Conservation (phyloP, 2,113 vertebrate genomes). For the Bostrychus sinensis region DNA sequence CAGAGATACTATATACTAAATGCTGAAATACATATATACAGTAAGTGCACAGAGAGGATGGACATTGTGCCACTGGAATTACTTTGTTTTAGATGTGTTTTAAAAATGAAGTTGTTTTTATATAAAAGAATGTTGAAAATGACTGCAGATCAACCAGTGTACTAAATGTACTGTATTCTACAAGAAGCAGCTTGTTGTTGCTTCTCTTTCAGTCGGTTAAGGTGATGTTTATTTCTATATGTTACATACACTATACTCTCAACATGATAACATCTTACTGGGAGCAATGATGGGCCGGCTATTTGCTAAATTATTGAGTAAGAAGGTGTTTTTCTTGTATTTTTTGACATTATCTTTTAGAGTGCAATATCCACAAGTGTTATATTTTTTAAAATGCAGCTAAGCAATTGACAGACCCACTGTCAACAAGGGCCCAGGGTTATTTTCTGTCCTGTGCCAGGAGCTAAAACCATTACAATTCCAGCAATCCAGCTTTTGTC, state of each 20-base stretch:
- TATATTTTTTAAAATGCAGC: slow-evolving; percentile 20
- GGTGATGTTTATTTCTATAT: not conserved
- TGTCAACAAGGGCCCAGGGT: slow-evolving; percentile 52
- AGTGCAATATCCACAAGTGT: slow-evolving; percentile 64
- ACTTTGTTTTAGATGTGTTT: not conserved
- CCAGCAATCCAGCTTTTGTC: slow-evolving; percentile 14
- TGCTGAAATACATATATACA: not conserved
- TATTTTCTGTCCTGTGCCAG: slow-evolving; percentile 6
- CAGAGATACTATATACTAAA: not conserved
- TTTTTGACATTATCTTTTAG: not conserved
- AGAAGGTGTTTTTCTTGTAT: not conserved
- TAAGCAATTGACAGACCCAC: slow-evolving; percentile 6
- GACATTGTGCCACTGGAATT: slow-evolving; percentile 14
- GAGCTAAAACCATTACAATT: slow-evolving; percentile 30
- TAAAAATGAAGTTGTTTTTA: not conserved
- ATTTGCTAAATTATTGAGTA: not conserved
- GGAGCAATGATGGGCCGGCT: slow-evolving; percentile 13
- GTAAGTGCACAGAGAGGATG: not conserved
- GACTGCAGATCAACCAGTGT: slow-evolving; percentile 4
- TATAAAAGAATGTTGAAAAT: not conserved
- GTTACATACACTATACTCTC: not conserved
- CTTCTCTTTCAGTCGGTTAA: not conserved
- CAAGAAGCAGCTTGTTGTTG: not conserved
- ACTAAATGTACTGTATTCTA: slow-evolving; percentile 18
- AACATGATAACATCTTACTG: no score